These are phyloP conservation scores for Thomomys bottae DNA, from an alignment of 2,113 vertebrate species.

Conservation along the genomic window DNA sequence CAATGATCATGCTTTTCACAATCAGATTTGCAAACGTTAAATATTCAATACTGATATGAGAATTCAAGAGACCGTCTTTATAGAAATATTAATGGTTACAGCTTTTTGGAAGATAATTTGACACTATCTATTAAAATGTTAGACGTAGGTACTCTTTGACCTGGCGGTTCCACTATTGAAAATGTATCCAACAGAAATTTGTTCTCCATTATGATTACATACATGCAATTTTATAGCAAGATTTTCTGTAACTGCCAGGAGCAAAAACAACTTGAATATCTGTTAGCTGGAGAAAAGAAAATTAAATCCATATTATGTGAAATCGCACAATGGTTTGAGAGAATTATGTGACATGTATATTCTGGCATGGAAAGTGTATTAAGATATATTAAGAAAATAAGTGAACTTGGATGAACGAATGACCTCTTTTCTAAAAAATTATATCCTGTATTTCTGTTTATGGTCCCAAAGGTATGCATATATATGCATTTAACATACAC, in stretches of 20 bases:
- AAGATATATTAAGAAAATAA: not conserved
- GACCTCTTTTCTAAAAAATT: not conserved
- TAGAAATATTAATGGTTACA: slow-evolving; percentile 52
- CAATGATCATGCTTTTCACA: not conserved
- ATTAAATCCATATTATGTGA: slow-evolving; percentile 33
- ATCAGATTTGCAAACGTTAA: slow-evolving; percentile 15
- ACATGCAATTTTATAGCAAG: slow-evolving; percentile 11
- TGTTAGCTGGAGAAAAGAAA: slow-evolving; percentile 9
- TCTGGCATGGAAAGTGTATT: not conserved
- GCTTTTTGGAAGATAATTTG: slow-evolving; percentile 31
- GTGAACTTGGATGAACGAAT: not conserved
- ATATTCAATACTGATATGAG: not conserved
- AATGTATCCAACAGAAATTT: not conserved
- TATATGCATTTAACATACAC: no score
- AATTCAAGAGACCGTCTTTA: not conserved
- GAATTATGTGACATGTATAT: not conserved
- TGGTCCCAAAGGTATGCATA: not conserved
- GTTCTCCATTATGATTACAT: slow-evolving; percentile 32
- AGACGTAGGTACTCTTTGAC: not conserved
- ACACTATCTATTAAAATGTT: slow-evolving; percentile 2
- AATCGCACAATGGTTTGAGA: slow-evolving; percentile 29
- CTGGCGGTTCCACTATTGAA: slow-evolving; percentile 39
- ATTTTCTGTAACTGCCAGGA: not conserved
- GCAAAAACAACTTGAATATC: not conserved
- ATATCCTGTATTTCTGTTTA: not conserved